Percentiles rank a stretch among this genome's conserved stretches.
Evolutionary conservation across 2,113 vertebrate species (phyloP).

Genomic region (Nycticorax nycticorax): DNA sequence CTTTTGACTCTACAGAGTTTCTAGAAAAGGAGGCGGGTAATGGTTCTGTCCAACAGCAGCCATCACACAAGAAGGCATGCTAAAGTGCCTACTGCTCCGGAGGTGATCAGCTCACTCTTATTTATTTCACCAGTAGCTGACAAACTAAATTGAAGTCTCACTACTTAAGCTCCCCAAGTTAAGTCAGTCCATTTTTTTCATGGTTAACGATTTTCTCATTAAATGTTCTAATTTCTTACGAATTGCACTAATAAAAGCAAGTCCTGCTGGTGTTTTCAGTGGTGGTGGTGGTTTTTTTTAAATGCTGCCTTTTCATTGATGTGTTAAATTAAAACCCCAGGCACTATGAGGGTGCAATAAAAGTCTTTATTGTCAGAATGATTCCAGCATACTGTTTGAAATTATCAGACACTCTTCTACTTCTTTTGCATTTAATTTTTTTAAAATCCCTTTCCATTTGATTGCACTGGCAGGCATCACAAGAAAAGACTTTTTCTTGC

Average conservation of each 20-base stretch:
- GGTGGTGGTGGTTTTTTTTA: not conserved
- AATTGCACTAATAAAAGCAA: conserved; percentile 78
- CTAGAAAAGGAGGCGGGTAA: not conserved
- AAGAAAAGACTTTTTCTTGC: not conserved
- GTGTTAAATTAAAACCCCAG: conserved; percentile 85
- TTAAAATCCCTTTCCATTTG: not conserved
- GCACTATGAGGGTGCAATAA: conserved; percentile 62
- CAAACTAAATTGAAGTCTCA: conserved; percentile 68
- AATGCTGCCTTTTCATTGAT: conserved; percentile 74
- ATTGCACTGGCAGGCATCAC: conserved; percentile 9
- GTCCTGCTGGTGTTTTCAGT: conserved; percentile 66
- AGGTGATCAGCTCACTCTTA: not conserved
- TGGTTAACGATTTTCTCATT: conserved; percentile 80
- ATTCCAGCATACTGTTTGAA: conserved; percentile 32
- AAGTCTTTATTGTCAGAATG: conserved; percentile 61
- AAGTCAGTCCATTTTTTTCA: conserved; percentile 67
- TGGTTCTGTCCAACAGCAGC: not conserved
- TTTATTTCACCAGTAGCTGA: conserved; percentile 62
- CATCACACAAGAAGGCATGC: not conserved
- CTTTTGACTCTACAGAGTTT: not conserved
- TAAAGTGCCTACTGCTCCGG: not conserved
- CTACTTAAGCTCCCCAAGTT: conserved; percentile 66
- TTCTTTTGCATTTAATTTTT: conserved; percentile 25
- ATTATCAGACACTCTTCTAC: conserved; percentile 16
- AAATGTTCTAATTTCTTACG: conserved; percentile 76